Conservation (phyloP, 1,140 invertebrate genomes). For the Zaprionus ghesquierei region DNA sequence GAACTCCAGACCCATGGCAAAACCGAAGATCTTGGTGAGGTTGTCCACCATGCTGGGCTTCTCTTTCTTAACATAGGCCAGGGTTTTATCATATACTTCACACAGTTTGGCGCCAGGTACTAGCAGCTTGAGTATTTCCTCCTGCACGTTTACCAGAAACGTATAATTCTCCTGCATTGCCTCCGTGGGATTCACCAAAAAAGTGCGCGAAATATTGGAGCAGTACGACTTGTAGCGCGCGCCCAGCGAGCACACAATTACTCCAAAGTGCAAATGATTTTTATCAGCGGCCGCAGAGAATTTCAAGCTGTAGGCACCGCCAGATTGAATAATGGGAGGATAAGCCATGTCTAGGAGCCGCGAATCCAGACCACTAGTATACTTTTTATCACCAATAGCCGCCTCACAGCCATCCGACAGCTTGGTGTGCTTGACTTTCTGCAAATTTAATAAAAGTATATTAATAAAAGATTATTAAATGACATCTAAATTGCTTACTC, state of each 20-base stretch:
- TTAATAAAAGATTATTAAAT: background rate
- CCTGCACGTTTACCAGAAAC: slow-evolving; percentile 95
- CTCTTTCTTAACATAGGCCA: slow-evolving; percentile 93
- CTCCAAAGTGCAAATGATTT: slow-evolving; percentile 96
- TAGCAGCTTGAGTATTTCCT: slow-evolving; percentile 94
- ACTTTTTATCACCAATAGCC: slow-evolving; percentile 96
- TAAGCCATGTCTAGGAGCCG: slow-evolving; percentile 98
- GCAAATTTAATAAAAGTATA: slow-evolving; percentile 15
- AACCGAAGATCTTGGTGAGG: slow-evolving; percentile 97
- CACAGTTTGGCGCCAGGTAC: slow-evolving; percentile 92
- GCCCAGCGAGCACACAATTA: slow-evolving; percentile 97
- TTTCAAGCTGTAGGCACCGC: slow-evolving; percentile 98
- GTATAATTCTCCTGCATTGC: slow-evolving; percentile 94
- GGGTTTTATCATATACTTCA: slow-evolving; percentile 93
- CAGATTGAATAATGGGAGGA: slow-evolving; percentile 98
- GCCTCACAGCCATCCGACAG: slow-evolving; percentile 96
- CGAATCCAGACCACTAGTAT: slow-evolving; percentile 94
- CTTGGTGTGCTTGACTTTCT: slow-evolving; percentile 97
- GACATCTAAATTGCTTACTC: slow-evolving; percentile 84
- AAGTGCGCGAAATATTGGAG: slow-evolving; percentile 98
- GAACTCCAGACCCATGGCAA: slow-evolving; percentile 99
- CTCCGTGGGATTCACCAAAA: slow-evolving; percentile 97
- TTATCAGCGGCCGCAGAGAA: slow-evolving; percentile 98
- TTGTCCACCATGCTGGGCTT: slow-evolving; percentile 94
- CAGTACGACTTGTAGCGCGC: slow-evolving; percentile 98